A percentile compares a stretch with the other conserved stretches of the same genome.
Conservation (phyloP, 2,113 vertebrate genomes). For the Triplophysa siluroides region DNA sequence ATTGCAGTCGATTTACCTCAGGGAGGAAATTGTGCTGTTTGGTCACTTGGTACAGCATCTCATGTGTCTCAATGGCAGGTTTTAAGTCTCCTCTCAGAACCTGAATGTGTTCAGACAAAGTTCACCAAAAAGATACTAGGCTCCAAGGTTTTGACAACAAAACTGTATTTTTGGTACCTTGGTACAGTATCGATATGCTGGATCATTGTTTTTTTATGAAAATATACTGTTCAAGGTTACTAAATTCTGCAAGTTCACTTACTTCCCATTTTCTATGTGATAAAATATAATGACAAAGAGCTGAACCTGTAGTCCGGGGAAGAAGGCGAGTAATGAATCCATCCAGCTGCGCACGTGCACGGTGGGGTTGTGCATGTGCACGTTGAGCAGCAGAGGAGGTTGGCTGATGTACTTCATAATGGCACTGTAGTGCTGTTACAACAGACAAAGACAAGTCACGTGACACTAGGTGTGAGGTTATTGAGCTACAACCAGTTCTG, state of each 20-base stretch:
- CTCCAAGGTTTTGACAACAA: too few species aligned
- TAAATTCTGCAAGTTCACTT: too few species aligned
- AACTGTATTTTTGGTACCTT: too few species aligned
- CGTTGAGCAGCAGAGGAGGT: conserved; percentile 93
- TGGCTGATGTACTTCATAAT: conserved; percentile 99
- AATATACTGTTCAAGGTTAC: not conserved
- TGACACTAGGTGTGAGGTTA: not conserved
- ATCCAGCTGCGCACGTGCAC: conserved; percentile 98
- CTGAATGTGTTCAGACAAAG: conserved; percentile 65
- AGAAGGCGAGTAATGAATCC: conserved; percentile 97
- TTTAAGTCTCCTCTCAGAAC: conserved; percentile 97
- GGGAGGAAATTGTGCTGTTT: conserved; percentile 99
- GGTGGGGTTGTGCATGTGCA: conserved; percentile 98
- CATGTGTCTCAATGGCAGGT: conserved; percentile 98
- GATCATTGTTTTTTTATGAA: not conserved
- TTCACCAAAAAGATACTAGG: not conserved
- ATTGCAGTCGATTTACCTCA: conserved; percentile 78
- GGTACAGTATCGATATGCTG: too few species aligned
- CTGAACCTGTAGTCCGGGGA: conserved; percentile 93
- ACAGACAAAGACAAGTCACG: conserved; percentile 2
- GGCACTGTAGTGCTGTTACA: conserved; percentile 90
- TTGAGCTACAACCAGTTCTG: not conserved
- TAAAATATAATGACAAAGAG: not conserved
- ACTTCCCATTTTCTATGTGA: too few species aligned
- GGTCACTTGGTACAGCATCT: conserved; percentile 99